phyloP scores from a whole-genome alignment of 2,888 invertebrate species.

The Ophion ventricosus region DNA sequence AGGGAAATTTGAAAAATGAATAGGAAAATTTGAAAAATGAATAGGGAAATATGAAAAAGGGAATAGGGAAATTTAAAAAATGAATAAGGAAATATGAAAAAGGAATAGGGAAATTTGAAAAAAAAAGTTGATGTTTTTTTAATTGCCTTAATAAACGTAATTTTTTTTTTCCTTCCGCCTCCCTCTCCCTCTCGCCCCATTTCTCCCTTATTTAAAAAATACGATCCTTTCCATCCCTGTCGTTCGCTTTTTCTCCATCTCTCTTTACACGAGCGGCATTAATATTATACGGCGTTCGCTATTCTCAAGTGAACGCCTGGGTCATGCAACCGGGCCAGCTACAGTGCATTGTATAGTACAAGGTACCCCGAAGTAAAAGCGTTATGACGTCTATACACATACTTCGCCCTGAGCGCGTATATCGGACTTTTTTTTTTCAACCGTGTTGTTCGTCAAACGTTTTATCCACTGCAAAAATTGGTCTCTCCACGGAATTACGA shows the following conservation, averaged over 20 bases:
- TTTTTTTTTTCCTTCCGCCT: too few species aligned
- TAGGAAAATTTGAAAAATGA: too few species aligned
- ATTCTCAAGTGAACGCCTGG: slow-evolving; percentile 48
- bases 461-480: not conserved
- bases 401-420: slow-evolving; percentile 17
- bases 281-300: slow-evolving; percentile 38
- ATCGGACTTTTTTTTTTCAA: slow-evolving; percentile 24
- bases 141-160: too few species aligned
- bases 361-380: slow-evolving; percentile 27
- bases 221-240: too few species aligned
- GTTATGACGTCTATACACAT: slow-evolving; percentile 24
- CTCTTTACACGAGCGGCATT: slow-evolving; percentile 38
- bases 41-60: too few species aligned
- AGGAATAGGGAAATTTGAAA: too few species aligned
- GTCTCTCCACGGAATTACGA: slow-evolving; percentile 6
- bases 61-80: too few species aligned
- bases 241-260: not conserved
- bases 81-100: too few species aligned
- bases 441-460: slow-evolving; percentile 6
- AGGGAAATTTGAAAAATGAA: too few species aligned
- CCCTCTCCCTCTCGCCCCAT: slow-evolving; percentile 2
- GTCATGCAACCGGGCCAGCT: slow-evolving; percentile 57
- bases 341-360: slow-evolving; percentile 24
- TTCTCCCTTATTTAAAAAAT: not conserved
- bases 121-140: too few species aligned